A percentile compares a stretch with the other conserved stretches of the same genome.
Conservation (phyloP, 2,797 vertebrate species). For the Coregonus suidteri region DNA sequence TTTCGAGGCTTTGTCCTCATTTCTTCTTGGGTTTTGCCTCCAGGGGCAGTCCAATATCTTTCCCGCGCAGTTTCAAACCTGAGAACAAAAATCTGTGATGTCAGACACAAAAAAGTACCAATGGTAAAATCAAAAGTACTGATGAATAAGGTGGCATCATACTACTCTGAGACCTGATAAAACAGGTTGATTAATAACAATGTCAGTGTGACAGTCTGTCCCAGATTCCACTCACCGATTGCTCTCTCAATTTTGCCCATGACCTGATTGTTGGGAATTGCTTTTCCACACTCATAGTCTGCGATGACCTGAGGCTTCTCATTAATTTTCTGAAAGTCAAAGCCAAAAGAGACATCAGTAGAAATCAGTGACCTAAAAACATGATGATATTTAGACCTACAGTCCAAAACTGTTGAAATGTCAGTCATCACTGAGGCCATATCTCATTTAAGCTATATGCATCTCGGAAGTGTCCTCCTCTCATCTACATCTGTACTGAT, state of each 20-base stretch:
- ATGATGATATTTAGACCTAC: not conserved
- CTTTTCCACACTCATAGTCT: conserved; percentile 90
- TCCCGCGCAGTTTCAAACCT: conserved; percentile 93
- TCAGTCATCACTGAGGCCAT: no score
- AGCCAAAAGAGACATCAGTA: not conserved
- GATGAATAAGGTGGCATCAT: no score
- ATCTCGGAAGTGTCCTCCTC: no score
- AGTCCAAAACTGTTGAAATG: not conserved
- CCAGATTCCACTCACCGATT: conserved; percentile 77
- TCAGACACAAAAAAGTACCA: not conserved
- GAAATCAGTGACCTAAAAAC: not conserved
- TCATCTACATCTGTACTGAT: no score
- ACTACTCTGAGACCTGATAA: no score
- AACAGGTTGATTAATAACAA: no score
- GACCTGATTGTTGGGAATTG: conserved; percentile 96
- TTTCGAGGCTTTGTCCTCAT: conserved; percentile 94
- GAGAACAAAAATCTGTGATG: conserved; percentile 20
- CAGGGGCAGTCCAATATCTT: conserved; percentile 88
- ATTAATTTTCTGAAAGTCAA: conserved; percentile 86
- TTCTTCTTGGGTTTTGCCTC: conserved; percentile 86
- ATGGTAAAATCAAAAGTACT: no score
- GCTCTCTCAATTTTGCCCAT: conserved; percentile 94
- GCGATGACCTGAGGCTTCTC: conserved; percentile 96
- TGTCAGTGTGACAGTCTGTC: not conserved
- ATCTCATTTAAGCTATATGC: no score